A percentile compares a stretch with the other conserved stretches of the same genome.
Conservation (phyloP, 2,113 vertebrate species). For the Cisticola juncidis region DNA sequence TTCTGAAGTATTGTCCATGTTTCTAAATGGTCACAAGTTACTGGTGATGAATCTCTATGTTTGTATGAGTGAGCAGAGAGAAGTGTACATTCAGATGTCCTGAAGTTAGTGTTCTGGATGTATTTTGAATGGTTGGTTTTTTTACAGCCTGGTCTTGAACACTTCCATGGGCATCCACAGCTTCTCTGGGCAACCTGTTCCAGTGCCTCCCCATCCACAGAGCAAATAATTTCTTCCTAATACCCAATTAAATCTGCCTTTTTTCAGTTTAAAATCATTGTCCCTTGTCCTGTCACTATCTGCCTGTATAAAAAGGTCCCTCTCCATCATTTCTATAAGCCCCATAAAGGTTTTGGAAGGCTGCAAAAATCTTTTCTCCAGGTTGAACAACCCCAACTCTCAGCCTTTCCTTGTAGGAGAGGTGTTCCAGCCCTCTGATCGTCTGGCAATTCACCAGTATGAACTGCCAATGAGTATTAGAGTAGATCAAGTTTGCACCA, state of each 20-base stretch:
- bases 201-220: background rate
- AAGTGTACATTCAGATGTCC: background rate
- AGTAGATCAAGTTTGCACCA: background rate
- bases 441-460: background rate
- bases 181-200: background rate
- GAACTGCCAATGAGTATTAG: background rate
- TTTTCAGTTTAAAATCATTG: background rate
- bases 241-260: background rate
- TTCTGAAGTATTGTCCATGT: background rate
- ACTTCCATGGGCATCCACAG: background rate
- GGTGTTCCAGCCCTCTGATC: background rate
- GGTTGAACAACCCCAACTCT: background rate
- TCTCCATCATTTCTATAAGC: background rate
- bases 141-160: background rate
- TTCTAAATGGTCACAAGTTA: background rate
- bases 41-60: background rate
- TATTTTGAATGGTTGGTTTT: background rate
- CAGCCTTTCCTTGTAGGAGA: background rate
- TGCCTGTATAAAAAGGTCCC: background rate
- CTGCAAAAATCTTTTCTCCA: background rate
- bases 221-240: background rate
- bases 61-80: background rate
- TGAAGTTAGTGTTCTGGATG: background rate
- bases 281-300: background rate
- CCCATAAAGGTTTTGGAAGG: background rate